Evolutionary conservation across 2,888 invertebrate genomes (phyloP).

Genomic region (Drosophila melanosoma): DNA sequence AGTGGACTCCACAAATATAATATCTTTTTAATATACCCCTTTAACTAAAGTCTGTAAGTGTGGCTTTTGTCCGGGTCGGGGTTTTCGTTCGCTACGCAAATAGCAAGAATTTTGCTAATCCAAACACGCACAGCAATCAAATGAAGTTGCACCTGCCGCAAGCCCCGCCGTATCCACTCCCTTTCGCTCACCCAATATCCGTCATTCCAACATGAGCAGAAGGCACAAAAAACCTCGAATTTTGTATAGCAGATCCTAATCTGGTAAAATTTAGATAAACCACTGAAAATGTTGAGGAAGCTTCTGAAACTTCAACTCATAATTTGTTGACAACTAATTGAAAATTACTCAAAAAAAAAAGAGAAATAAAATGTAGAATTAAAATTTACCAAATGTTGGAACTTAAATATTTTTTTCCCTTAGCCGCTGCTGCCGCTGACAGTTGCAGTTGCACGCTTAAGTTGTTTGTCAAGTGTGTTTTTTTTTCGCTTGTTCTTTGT

Average conservation of each 20-base stretch:
- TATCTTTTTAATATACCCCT: neutral
- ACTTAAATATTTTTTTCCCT: neutral
- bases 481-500: slow-evolving; percentile 24
- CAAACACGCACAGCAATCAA: slow-evolving; percentile 65
- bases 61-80: slow-evolving; percentile 7
- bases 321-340: slow-evolving; percentile 29
- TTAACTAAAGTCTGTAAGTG: slow-evolving; percentile 12
- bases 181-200: neutral
- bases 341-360: slow-evolving; percentile 7
- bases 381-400: slow-evolving; percentile 41
- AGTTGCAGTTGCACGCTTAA: slow-evolving; percentile 49
- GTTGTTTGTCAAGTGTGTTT: slow-evolving; percentile 33
- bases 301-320: slow-evolving; percentile 9
- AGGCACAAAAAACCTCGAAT: neutral
- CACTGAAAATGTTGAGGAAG: slow-evolving; percentile 33
- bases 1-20: neutral
- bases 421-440: slow-evolving; percentile 35
- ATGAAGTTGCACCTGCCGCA: slow-evolving; percentile 55
- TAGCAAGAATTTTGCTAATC: slow-evolving; percentile 60
- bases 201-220: neutral
- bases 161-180: neutral
- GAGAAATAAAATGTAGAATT: neutral
- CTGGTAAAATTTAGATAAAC: neutral
- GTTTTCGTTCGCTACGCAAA: slow-evolving; percentile 32
- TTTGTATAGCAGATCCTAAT: slow-evolving; percentile 10